phyloP scores from a whole-genome alignment of 1,140 invertebrate genomes.

The Bradysia coprophila region DNA sequence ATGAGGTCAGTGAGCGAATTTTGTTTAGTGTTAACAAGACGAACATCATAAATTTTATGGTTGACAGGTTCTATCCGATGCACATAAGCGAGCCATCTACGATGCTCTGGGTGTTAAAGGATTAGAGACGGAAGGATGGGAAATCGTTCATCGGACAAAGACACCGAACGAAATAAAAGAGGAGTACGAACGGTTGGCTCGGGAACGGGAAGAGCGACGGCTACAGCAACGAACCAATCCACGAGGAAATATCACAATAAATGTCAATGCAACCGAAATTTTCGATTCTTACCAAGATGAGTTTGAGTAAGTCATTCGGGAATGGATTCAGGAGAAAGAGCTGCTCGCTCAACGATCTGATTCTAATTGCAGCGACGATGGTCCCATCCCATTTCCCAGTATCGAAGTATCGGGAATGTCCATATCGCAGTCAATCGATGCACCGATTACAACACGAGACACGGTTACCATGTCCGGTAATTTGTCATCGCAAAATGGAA shows the following conservation, averaged over 20 bases:
- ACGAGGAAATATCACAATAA: conserved; percentile 65
- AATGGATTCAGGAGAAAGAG: too few relatives aligned
- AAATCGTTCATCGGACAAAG: conserved; percentile 72
- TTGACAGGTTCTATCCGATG: conserved; percentile 22
- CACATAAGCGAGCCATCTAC: conserved; percentile 28
- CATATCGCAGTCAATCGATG: conserved; percentile 82
- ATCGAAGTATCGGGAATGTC: conserved; percentile 84
- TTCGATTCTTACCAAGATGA: conserved; percentile 68
- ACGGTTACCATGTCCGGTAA: conserved; percentile 63
- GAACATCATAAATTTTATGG: conserved; percentile 3
- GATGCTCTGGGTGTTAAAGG: conserved; percentile 40
- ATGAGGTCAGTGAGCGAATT: conserved; percentile 46
- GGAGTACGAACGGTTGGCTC: conserved; percentile 73
- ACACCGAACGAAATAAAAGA: conserved; percentile 87
- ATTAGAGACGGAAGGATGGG: conserved; percentile 80
- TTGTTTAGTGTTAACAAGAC: conserved; percentile 17
- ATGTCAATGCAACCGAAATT: conserved; percentile 82
- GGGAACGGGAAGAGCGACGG: conserved; percentile 49
- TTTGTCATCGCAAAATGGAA: conserved; percentile 72
- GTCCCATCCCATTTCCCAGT: conserved; percentile 48
- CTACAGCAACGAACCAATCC: conserved; percentile 81
- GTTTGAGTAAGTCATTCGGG: conserved; percentile 33
- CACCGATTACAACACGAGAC: conserved; percentile 69
- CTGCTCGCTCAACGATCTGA: too few relatives aligned
- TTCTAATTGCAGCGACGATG: too few relatives aligned